Percentiles rank a stretch among this genome's conserved stretches.
phyloP scores from a whole-genome alignment of 2,888 invertebrate genomes.

The Leptopilina drosophilae region DNA sequence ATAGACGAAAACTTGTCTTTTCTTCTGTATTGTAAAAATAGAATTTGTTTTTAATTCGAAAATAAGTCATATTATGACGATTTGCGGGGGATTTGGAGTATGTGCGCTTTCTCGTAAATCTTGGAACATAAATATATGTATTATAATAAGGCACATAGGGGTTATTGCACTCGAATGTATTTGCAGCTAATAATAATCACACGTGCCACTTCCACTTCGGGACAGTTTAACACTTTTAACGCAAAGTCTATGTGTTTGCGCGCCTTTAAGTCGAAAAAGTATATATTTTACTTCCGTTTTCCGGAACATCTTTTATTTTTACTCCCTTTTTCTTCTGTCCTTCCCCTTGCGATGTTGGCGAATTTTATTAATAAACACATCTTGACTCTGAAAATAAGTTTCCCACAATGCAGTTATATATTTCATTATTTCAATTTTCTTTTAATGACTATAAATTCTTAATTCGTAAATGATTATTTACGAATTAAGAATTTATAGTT shows the following conservation, averaged over 20 bases:
- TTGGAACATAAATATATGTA: background rate
- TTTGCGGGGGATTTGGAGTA: background rate
- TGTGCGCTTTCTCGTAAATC: background rate
- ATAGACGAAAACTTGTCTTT: no score
- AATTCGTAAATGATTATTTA: no score
- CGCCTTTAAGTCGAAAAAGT: background rate
- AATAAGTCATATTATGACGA: no score
- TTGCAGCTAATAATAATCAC: constrained; percentile 25
- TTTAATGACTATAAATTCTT: no score
- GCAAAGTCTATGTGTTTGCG: background rate
- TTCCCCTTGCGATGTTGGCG: background rate
- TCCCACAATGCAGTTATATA: no score
- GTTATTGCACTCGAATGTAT: constrained; percentile 27
- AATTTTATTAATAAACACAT: background rate
- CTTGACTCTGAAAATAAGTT: background rate
- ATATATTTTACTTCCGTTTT: constrained; percentile 35
- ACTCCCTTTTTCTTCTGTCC: background rate
- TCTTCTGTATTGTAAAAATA: no score
- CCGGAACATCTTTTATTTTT: background rate
- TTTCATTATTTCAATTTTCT: no score
- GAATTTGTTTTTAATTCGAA: no score
- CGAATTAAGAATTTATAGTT: no score
- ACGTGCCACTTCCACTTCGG: constrained; percentile 11
- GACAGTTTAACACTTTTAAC: constrained; percentile 29
- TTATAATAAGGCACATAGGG: background rate